These are phyloP conservation scores for Anniella stebbinsi DNA, from an alignment of 2,797 vertebrate species.

Conservation along the genomic window DNA sequence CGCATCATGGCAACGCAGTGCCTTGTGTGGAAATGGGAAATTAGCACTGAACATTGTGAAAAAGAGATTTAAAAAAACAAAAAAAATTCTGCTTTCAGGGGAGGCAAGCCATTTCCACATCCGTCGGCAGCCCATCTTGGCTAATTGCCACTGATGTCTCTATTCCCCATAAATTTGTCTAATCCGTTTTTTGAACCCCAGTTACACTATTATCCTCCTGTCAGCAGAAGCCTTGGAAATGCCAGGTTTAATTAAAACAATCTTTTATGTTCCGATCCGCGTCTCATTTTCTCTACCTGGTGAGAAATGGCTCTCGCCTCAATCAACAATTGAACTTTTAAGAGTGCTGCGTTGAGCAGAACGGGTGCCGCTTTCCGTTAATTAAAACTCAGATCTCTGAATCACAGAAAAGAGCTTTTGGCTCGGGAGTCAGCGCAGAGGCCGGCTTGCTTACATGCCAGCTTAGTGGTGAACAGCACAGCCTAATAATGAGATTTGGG, in stretches of 20 bases:
- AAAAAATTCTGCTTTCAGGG: neutral
- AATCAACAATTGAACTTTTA: constrained; percentile 69
- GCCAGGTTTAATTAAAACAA: constrained; percentile 77
- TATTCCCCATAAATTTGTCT: constrained; percentile 50
- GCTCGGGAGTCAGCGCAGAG: neutral
- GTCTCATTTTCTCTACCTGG: constrained; percentile 74
- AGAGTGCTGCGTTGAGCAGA: constrained; percentile 66
- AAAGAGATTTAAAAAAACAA: neutral
- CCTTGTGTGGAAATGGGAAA: neutral
- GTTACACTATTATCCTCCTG: constrained; percentile 45
- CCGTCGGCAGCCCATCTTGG: constrained; percentile 20
- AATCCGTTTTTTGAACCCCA: constrained; percentile 44
- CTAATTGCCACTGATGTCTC: constrained; percentile 46
- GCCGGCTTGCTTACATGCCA: accelerated
- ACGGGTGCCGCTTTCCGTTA: constrained; percentile 56
- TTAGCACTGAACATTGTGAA: neutral
- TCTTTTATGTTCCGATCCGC: constrained; percentile 70
- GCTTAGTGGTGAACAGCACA: accelerated
- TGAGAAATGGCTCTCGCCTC: constrained; percentile 72
- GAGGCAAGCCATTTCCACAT: neutral
- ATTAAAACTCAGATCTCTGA: constrained; percentile 60
- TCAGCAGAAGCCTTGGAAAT: constrained; percentile 66
- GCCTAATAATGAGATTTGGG: accelerated
- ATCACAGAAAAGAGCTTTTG: neutral
- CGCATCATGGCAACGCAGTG: too few relatives aligned